Base-by-base conservation (phyloP, 2,797 vertebrate species). In the Cichlasoma orientale region DNA sequence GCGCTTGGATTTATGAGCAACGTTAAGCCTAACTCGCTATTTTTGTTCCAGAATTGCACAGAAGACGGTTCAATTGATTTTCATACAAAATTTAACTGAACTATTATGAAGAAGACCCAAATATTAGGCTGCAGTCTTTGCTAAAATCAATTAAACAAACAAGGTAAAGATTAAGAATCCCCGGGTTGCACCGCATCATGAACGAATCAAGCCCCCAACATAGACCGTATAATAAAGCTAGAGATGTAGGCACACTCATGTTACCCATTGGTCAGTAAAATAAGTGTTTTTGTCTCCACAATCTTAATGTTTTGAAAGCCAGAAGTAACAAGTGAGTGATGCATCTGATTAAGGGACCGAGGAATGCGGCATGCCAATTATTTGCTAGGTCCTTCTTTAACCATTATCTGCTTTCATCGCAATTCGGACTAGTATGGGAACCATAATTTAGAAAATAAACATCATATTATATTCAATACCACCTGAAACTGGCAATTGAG, bases 1-100 rank as follows among this genome's bases (percentile, higher is more conserved):
- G 7, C 33, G 55, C 82, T 81, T 70, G 14, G 73, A 73, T 88
- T 86, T 59, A 77, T 77, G 70, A 80, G 69, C 47, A 72, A 76
- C 52, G 38, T 41, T 78, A 77, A 88, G 66, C 50, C 53, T 47
- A 71, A 73, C 63, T 68, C 74, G 50, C 68, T 63, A 29, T 77
- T 80, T 84, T 68, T 76, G 66, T 52, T 74, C 41, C 58, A 19
- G 1, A 41, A 52, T 47, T 66, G 14, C 47, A 27, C 38, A 66
- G 16, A 66, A 66, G 38, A 50, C 23, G 50, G 5, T 29, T 61
- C 16, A 23, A 18, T 25, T 25, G 27, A 47, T 63, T 29, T 16
- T 68, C 16, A 33, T 21, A 13, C 21, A 56, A n/a, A 61, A 50
- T 66, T 41, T 27, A 66, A 66, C 21, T 47, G 61, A 68, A 29